Evolutionary conservation across 2,888 invertebrate species (phyloP).

Genomic region (Sicus ferrugineus): DNA sequence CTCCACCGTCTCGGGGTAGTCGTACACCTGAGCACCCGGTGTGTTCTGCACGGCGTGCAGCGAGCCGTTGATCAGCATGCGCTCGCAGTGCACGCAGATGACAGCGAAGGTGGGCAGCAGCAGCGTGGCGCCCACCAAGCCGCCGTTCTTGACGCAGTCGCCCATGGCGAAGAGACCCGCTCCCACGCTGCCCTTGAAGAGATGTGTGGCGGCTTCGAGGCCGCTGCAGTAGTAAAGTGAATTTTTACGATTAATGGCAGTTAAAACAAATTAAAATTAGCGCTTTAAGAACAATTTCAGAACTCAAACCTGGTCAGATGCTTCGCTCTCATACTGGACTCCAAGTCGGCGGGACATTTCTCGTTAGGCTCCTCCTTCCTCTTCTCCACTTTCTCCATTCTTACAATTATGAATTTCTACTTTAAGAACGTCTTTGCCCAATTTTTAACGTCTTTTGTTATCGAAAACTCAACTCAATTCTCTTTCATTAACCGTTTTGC

Average conservation of each 20-base stretch:
- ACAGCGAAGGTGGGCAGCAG: constrained; percentile 84
- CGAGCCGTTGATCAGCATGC: constrained; percentile 72
- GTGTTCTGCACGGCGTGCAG: constrained; percentile 49
- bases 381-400: no score
- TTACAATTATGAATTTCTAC: no score
- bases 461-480: no score
- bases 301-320: no score
- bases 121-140: constrained; percentile 80
- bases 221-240: constrained; percentile 70
- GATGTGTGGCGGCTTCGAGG: constrained; percentile 85
- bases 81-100: constrained; percentile 92
- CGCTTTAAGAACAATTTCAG: no score
- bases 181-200: constrained; percentile 94
- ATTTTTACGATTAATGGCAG: not conserved
- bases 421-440: no score
- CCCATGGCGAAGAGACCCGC: constrained; percentile 96
- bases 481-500: no score
- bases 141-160: constrained; percentile 90
- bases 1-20: constrained; percentile 85
- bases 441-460: no score
- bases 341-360: no score
- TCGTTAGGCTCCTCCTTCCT: no score
- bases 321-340: no score
- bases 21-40: constrained; percentile 68
- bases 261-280: not conserved